A percentile compares a stretch with the other conserved stretches of the same genome.
Conservation (phyloP, 2,113 vertebrate genomes). For the Raja brachyura region DNA sequence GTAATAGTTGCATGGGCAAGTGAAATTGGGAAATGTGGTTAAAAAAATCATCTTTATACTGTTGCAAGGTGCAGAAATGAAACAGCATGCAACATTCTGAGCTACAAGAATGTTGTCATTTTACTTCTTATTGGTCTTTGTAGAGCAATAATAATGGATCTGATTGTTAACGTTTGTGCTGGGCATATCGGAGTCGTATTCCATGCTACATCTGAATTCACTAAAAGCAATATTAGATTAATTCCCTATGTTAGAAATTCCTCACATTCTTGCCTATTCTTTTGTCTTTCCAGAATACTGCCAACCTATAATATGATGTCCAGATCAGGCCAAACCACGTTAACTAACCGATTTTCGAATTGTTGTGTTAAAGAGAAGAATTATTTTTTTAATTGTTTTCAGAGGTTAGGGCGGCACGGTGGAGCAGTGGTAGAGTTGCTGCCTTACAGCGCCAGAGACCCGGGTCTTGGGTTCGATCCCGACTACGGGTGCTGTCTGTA, state of each 20-base stretch:
- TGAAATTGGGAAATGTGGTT: not conserved
- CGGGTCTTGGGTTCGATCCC: too few species aligned
- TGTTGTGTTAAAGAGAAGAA: not conserved
- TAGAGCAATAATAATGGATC: not conserved
- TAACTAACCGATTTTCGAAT: constrained; percentile 22
- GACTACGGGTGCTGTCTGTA: too few species aligned
- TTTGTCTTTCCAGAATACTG: constrained; percentile 25
- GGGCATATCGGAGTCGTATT: constrained; percentile 14
- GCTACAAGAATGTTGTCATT: not conserved
- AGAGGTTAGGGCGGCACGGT: not conserved
- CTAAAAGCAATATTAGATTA: constrained; percentile 37
- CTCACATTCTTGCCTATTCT: constrained; percentile 13
- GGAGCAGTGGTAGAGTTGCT: too few species aligned
- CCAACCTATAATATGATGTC: not conserved
- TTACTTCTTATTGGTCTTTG: constrained; percentile 10
- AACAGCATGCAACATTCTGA: constrained; percentile 4
- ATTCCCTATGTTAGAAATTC: constrained; percentile 33
- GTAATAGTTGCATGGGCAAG: not conserved
- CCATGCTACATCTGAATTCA: constrained; percentile 36
- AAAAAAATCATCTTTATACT: not conserved
- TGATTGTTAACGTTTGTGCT: constrained; percentile 27
- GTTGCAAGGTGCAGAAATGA: not conserved
- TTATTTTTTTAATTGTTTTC: not conserved
- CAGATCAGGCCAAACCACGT: not conserved
- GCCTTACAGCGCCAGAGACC: too few species aligned